Percentiles rank a stretch among this genome's conserved stretches.
phyloP scores from a whole-genome alignment of 2,888 invertebrate genomes.

The Spilosoma lubricipeda region DNA sequence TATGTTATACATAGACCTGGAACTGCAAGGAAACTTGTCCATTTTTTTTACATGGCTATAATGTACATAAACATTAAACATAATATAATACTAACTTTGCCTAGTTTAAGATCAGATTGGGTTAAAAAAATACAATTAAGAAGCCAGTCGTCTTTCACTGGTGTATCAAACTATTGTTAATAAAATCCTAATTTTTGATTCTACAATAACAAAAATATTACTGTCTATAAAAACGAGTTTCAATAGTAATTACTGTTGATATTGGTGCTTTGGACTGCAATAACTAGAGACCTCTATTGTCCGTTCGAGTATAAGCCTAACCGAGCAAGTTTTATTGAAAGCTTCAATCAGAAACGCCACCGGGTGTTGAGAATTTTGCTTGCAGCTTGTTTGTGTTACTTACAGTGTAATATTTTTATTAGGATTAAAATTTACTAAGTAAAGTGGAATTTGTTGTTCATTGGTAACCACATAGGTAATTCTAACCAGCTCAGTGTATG shows the following conservation, averaged over 20 bases:
- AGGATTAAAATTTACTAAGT: too few species aligned
- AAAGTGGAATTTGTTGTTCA: too few species aligned
- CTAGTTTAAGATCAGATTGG: too few species aligned
- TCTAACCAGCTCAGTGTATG: too few species aligned
- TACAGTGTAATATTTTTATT: background rate
- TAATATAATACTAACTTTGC: too few species aligned
- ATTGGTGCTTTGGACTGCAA: background rate
- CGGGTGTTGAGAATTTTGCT: background rate
- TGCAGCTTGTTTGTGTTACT: background rate
- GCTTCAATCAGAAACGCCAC: background rate
- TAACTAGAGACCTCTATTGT: slow-evolving; percentile 1
- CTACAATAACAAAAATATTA: background rate
- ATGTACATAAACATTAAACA: too few species aligned
- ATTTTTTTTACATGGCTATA: too few species aligned
- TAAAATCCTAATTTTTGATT: background rate
- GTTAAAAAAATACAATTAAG: background rate
- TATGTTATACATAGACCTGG: too few species aligned
- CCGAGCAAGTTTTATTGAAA: background rate
- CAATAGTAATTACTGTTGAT: background rate
- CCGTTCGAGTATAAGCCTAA: background rate
- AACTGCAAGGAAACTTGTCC: too few species aligned
- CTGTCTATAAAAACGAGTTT: background rate
- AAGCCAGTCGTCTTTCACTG: background rate
- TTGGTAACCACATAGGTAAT: too few species aligned
- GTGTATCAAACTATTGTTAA: background rate